These are phyloP conservation scores for Glaucidium brasilianum DNA, from an alignment of 2,113 vertebrate species.

Conservation along the genomic window DNA sequence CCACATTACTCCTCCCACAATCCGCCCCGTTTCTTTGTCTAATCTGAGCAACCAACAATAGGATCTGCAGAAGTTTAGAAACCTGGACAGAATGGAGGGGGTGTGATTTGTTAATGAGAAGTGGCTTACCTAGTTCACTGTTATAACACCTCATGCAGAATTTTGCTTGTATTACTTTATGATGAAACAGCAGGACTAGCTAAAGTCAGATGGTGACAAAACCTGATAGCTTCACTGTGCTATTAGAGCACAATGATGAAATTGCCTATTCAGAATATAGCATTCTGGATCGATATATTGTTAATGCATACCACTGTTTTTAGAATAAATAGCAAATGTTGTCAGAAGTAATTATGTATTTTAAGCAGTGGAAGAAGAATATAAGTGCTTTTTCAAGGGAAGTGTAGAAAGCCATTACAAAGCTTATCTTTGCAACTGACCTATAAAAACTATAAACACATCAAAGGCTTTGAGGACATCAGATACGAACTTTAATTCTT, in stretches of 20 bases:
- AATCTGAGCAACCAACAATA: conserved; percentile 28
- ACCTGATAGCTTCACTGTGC: background rate
- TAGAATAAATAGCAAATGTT: conserved; percentile 14
- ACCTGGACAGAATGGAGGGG: background rate
- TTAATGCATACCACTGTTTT: background rate
- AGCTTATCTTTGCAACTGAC: conserved; percentile 39
- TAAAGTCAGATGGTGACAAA: background rate
- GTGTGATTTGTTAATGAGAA: background rate
- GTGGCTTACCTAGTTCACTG: background rate
- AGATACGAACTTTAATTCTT: conserved; percentile 36
- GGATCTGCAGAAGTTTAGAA: background rate
- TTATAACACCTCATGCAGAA: background rate
- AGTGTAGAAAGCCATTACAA: conserved; percentile 31
- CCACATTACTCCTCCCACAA: conserved; percentile 59
- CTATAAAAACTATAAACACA: conserved; percentile 20
- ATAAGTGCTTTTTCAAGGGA: conserved; percentile 2
- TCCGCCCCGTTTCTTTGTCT: conserved; percentile 64
- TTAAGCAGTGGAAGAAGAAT: background rate
- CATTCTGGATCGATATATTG: conserved; percentile 2
- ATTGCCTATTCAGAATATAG: background rate
- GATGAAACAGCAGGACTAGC: background rate
- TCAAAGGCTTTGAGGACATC: conserved; percentile 40
- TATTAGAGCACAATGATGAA: background rate
- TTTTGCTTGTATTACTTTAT: background rate
- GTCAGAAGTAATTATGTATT: background rate